Evolutionary conservation across 2,888 invertebrate genomes (phyloP), one percentile per base, ranked within the genome.

Genomic region (Temnothorax unifasciatus): DNA sequence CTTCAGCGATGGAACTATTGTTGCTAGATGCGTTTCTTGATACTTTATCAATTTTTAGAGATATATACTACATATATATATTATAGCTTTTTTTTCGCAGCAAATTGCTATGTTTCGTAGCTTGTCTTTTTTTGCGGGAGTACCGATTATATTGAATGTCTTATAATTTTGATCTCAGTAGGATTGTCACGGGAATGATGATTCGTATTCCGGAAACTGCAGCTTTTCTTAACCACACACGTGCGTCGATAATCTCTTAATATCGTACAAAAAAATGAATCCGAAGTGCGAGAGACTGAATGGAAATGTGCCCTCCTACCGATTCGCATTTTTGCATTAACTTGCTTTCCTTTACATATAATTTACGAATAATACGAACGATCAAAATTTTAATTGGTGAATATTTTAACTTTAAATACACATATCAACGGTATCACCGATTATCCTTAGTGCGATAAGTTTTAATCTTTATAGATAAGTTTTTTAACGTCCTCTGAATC

Each of bases 381-480:
- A 68, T 69, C 44, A 66, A 75, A 64, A 64, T 79, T 84, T 68
- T 64, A 74, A 77, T 8, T 61, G 52, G 75, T 54, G 41, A 81
- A 79, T 66, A 63, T 85, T 81, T 87, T 76, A 77, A 84, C 59
- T 83, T 71, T 81, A 75, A 52, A 71, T 38, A 38, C 64, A 68
- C 69, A 71, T 82, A 77, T 54, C 29, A 34, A 41, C 34, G 25
- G 13, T 50, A 69, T 57, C 68, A 77, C 68, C 63, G 57, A 86
- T 88, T 47, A 84, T 87, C 71, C 44, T 82, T 88, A 88, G 87
- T 86, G 88, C 83, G 88, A 91, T 73, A 73, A 59, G 25, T 73
- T 73, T 73, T 73, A 41, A 91, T 91, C 92, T 93, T 92, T 93
- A 92, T 93, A 93, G 92, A 92, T 94, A 94, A 90, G 90, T 91